These are phyloP conservation scores for Aphidius colemani DNA, from an alignment of 2,888 invertebrate species.

Conservation along the genomic window DNA sequence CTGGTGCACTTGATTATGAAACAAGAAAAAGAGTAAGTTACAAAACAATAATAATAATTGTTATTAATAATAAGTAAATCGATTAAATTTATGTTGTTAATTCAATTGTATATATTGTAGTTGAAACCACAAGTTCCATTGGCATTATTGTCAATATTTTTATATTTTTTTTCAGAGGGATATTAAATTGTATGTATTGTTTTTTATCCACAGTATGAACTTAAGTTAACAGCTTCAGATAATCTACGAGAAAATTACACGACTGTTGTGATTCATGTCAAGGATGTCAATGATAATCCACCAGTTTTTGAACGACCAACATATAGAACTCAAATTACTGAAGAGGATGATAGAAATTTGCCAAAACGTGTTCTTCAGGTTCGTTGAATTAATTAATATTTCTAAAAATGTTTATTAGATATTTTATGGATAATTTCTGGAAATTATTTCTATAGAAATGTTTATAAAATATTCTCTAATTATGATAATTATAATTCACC, in stretches of 20 bases:
- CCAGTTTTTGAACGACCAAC: conserved; percentile 95
- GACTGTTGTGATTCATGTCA: conserved; percentile 94
- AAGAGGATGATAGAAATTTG: conserved; percentile 92
- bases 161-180: background rate
- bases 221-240: conserved; percentile 92
- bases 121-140: conserved; percentile 27
- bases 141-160: conserved; percentile 18
- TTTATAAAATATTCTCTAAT: too few species aligned
- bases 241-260: conserved; percentile 97
- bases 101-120: background rate
- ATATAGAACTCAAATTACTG: conserved; percentile 93
- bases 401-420: too few species aligned
- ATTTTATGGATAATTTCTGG: too few species aligned
- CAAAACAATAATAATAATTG: background rate
- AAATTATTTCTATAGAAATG: too few species aligned
- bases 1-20: conserved; percentile 95
- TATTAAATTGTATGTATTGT: background rate
- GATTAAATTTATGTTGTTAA: conserved; percentile 1
- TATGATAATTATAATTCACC: too few species aligned
- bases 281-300: conserved; percentile 98
- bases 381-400: too few species aligned
- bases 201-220: conserved; percentile 75
- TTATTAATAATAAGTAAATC: background rate
- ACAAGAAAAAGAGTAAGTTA: conserved; percentile 89
- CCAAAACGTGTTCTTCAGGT: conserved; percentile 92